Conservation (phyloP, 2,888 invertebrate species). For the Eristalis arbustorum region DNA sequence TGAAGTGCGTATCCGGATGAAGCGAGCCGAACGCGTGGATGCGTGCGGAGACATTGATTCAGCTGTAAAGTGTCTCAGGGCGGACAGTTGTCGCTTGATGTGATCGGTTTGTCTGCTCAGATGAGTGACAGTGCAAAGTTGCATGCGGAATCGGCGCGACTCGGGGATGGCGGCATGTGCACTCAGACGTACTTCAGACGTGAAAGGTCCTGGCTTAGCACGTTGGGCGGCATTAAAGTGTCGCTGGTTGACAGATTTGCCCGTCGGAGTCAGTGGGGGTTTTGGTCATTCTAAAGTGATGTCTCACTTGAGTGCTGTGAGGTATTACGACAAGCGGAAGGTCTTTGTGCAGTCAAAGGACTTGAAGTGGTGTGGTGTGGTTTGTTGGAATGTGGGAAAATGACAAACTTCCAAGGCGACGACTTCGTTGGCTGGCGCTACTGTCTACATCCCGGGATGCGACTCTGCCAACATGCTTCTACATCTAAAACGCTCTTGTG, state of each 20-base stretch:
- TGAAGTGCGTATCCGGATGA: constrained; percentile 13
- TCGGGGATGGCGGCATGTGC: background rate
- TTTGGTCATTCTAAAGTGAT: background rate
- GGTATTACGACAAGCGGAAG: background rate
- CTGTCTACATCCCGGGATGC: background rate
- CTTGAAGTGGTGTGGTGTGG: too few species aligned
- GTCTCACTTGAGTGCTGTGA: background rate
- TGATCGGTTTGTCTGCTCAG: background rate
- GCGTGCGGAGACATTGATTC: constrained; percentile 15
- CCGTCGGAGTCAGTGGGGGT: background rate
- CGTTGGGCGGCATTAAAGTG: background rate
- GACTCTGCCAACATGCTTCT: background rate
- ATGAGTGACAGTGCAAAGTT: background rate
- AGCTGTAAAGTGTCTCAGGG: constrained; percentile 9
- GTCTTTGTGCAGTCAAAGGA: too few species aligned
- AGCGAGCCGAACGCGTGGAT: constrained; percentile 35
- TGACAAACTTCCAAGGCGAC: too few species aligned
- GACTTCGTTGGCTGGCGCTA: background rate
- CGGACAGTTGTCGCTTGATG: background rate
- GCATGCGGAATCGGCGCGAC: background rate
- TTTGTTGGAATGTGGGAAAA: too few species aligned
- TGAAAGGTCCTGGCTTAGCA: background rate
- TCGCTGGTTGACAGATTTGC: background rate
- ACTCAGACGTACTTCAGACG: background rate
- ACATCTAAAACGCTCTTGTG: background rate